Conservation (phyloP, 2,888 invertebrate species). For the Frankliniella fusca region DNA sequence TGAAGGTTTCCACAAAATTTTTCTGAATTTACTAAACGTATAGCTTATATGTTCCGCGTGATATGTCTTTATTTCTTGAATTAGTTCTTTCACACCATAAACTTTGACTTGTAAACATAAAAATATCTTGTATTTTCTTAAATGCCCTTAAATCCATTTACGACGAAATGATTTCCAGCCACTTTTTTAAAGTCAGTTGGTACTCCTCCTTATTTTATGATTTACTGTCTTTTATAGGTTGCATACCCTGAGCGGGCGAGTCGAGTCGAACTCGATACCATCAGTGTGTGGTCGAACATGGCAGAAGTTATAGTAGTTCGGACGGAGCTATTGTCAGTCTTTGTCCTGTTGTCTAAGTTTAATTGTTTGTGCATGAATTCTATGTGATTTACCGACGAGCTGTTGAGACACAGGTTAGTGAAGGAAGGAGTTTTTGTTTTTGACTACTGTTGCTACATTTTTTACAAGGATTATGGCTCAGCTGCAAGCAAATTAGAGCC, state of each 20-base stretch:
- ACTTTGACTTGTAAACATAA: no score
- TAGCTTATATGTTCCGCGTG: no score
- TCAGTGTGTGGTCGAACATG: constrained; percentile 24
- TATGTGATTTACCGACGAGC: neutral
- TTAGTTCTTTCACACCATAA: no score
- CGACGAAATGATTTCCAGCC: no score
- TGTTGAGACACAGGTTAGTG: neutral
- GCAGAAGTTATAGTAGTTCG: constrained; percentile 6
- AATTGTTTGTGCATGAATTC: constrained; percentile 12
- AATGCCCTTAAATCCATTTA: no score
- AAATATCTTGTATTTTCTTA: no score
- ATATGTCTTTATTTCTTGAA: no score
- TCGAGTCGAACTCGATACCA: neutral
- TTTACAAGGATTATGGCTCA: neutral
- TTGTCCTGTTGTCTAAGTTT: constrained; percentile 11
- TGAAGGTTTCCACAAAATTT: no score
- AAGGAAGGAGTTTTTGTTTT: neutral
- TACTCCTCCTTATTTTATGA: neutral
- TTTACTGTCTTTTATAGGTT: neutral
- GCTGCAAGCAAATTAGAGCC: constrained; percentile 16
- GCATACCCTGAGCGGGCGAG: neutral
- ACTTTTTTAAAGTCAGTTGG: neutral
- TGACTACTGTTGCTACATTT: neutral
- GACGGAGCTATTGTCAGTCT: constrained; percentile 10
- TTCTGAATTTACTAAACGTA: no score